Conservation (phyloP, 2,888 invertebrate species). For the Quadriops clusia region DNA sequence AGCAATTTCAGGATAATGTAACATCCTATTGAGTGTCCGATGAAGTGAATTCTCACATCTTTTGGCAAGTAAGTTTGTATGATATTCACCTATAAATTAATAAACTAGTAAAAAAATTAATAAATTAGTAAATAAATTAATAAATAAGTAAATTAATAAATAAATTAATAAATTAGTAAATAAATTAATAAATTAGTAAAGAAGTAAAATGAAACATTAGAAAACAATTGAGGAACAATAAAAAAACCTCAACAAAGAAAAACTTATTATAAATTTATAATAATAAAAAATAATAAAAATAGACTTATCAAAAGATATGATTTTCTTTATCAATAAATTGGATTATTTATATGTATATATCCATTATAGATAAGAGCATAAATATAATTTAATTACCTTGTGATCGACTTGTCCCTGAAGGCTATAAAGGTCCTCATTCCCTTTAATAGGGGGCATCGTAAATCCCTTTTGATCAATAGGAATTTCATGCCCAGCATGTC, state of each 20-base stretch:
- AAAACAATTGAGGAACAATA: neutral
- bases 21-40: slow-evolving; percentile 87
- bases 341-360: too few species aligned
- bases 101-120: slow-evolving; percentile 2
- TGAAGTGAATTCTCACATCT: slow-evolving; percentile 61
- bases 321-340: too few species aligned
- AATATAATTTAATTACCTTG: slow-evolving; percentile 46
- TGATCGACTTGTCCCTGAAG: slow-evolving; percentile 69
- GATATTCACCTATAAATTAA: slow-evolving; percentile 44
- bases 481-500: slow-evolving; percentile 73
- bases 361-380: too few species aligned
- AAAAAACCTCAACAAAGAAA: neutral
- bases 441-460: slow-evolving; percentile 39
- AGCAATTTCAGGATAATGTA: slow-evolving; percentile 70
- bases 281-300: too few species aligned
- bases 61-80: slow-evolving; percentile 60
- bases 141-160: too few species aligned
- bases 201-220: too few species aligned
- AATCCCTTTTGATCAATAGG: slow-evolving; percentile 42
- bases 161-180: too few species aligned
- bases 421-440: slow-evolving; percentile 52
- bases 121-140: too few species aligned
- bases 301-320: too few species aligned
- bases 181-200: too few species aligned
- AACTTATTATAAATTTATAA: too few species aligned